phyloP scores from a whole-genome alignment of 2,797 vertebrate genomes.

The Cossypha caffra region DNA sequence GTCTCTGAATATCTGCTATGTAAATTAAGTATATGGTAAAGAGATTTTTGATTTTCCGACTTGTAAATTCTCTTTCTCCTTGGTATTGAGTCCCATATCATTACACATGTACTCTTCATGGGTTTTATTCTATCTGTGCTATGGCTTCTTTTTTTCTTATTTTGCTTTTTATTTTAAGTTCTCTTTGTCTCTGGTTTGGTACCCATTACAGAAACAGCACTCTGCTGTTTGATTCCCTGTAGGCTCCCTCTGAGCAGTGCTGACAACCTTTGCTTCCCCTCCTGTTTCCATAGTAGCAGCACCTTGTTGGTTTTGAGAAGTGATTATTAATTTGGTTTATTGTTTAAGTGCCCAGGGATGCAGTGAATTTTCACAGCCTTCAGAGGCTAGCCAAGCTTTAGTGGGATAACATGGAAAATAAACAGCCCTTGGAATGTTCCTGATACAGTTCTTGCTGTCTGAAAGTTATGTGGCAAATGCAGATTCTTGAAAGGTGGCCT shows the following conservation, averaged over 20 bases:
- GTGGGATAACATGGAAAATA: background rate
- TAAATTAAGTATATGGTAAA: background rate
- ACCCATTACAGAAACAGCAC: background rate
- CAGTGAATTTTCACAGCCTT: background rate
- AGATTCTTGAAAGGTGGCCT: background rate
- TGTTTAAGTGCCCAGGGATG: background rate
- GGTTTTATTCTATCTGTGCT: background rate
- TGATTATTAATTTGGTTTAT: conserved; percentile 14
- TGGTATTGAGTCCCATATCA: background rate
- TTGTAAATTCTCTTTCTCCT: background rate
- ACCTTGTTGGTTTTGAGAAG: background rate
- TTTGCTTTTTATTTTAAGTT: background rate
- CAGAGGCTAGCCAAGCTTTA: background rate
- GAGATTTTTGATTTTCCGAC: background rate
- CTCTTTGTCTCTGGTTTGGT: background rate
- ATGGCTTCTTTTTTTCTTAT: background rate
- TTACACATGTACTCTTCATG: background rate
- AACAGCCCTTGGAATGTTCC: background rate
- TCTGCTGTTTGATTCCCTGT: background rate
- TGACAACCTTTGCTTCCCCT: background rate
- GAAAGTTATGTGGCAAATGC: background rate
- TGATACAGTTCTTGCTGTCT: background rate
- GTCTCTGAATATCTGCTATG: background rate
- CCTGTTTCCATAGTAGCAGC: conserved; percentile 1
- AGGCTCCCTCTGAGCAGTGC: background rate